These are phyloP conservation scores for Rhinoptilus africanus DNA, from an alignment of 2,113 vertebrate species.

Conservation along the genomic window DNA sequence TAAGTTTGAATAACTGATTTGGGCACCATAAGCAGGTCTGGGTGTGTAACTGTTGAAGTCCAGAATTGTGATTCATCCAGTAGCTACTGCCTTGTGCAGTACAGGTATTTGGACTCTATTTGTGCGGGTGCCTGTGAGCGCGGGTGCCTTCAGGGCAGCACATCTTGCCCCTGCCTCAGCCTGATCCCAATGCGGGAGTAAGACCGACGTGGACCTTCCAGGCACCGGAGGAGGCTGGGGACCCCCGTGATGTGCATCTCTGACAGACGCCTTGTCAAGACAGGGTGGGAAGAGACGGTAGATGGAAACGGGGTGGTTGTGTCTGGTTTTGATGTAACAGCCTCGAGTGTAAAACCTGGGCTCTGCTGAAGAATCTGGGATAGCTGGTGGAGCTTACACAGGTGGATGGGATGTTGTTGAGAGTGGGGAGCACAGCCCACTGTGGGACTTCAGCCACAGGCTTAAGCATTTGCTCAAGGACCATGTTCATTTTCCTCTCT, in stretches of 20 bases:
- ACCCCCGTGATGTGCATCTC: fast-evolving
- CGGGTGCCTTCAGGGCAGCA: fast-evolving
- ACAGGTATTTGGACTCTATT: neutral
- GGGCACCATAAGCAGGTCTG: neutral
- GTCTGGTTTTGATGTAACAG: neutral
- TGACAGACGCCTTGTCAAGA: neutral
- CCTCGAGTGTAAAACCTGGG: neutral
- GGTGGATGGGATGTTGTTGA: neutral
- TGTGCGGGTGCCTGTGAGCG: neutral
- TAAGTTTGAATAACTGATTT: neutral
- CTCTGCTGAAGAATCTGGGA: neutral
- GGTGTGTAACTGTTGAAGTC: neutral
- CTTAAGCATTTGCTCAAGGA: neutral
- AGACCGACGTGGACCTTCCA: neutral
- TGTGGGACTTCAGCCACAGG: neutral
- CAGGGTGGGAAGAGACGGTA: neutral
- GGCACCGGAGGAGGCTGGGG: neutral
- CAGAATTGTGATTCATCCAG: neutral
- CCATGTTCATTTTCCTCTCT: neutral
- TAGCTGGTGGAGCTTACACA: neutral
- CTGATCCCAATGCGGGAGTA: neutral
- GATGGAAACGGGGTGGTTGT: neutral
- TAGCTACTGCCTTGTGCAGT: neutral
- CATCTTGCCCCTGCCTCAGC: neutral
- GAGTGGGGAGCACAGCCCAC: neutral